Percentiles rank a stretch among this genome's conserved stretches.
Evolutionary conservation across 2,113 vertebrate species (phyloP).

Genomic region (Myrmecobius fasciatus): DNA sequence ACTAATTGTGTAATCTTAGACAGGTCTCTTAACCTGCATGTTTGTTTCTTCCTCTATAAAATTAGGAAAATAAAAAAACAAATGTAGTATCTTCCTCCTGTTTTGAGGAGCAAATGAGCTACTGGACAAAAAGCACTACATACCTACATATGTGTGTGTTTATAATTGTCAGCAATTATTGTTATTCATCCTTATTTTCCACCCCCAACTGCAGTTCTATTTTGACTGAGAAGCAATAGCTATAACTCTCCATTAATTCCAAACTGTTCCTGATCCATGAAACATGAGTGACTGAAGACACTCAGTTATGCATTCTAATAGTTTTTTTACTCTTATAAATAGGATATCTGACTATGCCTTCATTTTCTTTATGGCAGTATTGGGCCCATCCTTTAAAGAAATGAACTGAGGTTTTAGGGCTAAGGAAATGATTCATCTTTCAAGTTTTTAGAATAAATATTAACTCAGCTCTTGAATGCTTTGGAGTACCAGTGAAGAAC

Average conservation of each 20-base stretch:
- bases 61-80: background rate
- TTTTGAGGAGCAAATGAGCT: background rate
- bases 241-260: background rate
- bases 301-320: background rate
- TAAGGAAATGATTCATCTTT: conserved; percentile 44
- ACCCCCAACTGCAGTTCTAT: background rate
- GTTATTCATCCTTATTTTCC: background rate
- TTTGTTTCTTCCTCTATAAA: background rate
- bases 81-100: background rate
- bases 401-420: background rate
- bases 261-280: background rate
- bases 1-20: background rate
- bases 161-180: background rate
- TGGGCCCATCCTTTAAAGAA: background rate
- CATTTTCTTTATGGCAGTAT: background rate
- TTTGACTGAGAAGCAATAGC: background rate
- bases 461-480: conserved; percentile 51
- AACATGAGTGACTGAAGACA: too few relatives aligned
- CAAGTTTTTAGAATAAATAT: conserved; percentile 71
- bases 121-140: background rate
- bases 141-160: background rate
- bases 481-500: conserved; percentile 43
- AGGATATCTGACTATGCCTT: background rate
- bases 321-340: background rate
- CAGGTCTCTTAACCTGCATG: background rate